Percentiles rank a stretch among this genome's conserved stretches.
Evolutionary conservation across 1,140 invertebrate genomes (phyloP).

Genomic region (Teleogryllus occipitalis): DNA sequence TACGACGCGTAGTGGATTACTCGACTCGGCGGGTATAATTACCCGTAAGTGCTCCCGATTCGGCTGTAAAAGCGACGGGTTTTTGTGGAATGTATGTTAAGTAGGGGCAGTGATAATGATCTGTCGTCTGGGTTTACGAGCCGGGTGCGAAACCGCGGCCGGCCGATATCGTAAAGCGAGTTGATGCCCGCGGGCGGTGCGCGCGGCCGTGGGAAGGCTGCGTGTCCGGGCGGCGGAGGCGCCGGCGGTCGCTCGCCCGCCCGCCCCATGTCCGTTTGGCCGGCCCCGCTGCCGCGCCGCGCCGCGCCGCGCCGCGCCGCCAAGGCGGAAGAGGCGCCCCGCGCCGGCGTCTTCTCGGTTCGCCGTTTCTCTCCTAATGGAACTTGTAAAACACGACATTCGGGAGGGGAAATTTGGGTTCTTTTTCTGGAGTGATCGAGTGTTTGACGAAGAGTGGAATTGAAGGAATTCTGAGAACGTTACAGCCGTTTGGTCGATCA

Average conservation of each 20-base stretch:
- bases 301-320: no score
- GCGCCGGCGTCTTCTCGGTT: no score
- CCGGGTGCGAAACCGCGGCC: constrained; percentile 1
- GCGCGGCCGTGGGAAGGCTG: neutral
- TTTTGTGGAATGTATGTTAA: constrained; percentile 5
- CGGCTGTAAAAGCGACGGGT: constrained; percentile 2
- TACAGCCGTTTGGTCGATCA: no score
- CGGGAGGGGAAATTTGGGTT: no score
- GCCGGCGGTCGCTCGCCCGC: neutral
- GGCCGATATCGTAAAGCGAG: neutral
- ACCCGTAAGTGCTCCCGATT: neutral
- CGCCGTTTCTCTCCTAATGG: no score
- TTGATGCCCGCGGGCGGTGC: neutral
- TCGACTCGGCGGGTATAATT: neutral
- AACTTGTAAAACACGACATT: no score
- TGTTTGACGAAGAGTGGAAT: no score
- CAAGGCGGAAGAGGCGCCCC: no score
- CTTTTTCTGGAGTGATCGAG: no score
- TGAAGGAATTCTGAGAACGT: no score
- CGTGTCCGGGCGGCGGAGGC: neutral
- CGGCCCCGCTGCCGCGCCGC: no score
- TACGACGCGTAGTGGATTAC: neutral
- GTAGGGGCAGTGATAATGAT: constrained; percentile 1
- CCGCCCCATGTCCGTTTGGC: no score
- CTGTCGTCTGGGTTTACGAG: constrained; percentile 3